These are phyloP conservation scores for Andrena hattorfiana DNA, from an alignment of 2,888 invertebrate species.

Conservation along the genomic window DNA sequence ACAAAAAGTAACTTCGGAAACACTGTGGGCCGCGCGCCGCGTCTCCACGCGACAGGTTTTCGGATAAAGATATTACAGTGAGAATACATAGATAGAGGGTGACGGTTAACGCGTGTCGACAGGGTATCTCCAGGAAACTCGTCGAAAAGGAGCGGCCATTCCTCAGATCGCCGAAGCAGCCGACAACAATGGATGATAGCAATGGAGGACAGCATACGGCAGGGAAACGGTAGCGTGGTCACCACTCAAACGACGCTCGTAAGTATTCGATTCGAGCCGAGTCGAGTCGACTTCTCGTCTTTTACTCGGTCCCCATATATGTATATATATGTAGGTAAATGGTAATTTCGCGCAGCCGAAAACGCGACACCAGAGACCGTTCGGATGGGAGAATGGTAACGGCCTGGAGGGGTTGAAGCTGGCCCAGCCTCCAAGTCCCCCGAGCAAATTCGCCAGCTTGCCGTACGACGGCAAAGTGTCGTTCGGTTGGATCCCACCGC, in stretches of 20 bases:
- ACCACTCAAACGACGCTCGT: conserved; percentile 93
- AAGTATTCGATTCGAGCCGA: conserved; percentile 81
- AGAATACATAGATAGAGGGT: too few relatives aligned
- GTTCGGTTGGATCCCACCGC: conserved; percentile 88
- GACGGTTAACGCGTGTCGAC: conserved; percentile 64
- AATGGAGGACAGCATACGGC: conserved; percentile 81
- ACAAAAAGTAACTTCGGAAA: neutral
- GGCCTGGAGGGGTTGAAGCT: conserved; percentile 80
- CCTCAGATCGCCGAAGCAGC: conserved; percentile 80
- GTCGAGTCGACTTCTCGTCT: too few relatives aligned
- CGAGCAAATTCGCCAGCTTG: conserved; percentile 89
- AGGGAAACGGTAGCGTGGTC: conserved; percentile 83
- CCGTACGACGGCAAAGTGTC: conserved; percentile 87
- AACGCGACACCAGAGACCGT: conserved; percentile 91
- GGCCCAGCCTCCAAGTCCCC: conserved; percentile 87
- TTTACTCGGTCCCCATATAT: too few relatives aligned
- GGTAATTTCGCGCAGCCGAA: conserved; percentile 87
- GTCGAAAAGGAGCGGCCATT: conserved; percentile 87
- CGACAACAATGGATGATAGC: conserved; percentile 84
- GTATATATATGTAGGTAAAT: neutral
- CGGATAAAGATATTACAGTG: too few relatives aligned
- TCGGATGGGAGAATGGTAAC: conserved; percentile 89
- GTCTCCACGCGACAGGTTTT: too few relatives aligned
- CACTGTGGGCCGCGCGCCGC: too few relatives aligned
- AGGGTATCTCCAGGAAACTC: conserved; percentile 91